These are phyloP conservation scores for Campoletis raptor DNA, from an alignment of 2,888 invertebrate species.

Conservation along the genomic window DNA sequence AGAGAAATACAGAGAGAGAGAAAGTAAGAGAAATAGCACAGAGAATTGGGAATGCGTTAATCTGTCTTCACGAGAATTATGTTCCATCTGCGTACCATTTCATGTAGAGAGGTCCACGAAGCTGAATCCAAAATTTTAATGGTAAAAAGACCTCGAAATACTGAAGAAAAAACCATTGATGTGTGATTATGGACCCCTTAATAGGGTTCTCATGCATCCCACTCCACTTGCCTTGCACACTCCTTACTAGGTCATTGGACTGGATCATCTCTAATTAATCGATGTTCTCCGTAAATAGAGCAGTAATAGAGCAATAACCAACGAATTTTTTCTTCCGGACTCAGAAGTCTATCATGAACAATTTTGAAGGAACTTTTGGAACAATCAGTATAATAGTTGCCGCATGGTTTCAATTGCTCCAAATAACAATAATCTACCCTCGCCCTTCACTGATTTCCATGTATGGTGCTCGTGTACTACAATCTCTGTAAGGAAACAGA, in stretches of 20 bases:
- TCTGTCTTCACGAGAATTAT: not conserved
- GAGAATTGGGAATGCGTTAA: not conserved
- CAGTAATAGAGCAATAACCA: no score
- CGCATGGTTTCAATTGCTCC: slow-evolving; percentile 25
- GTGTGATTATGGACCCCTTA: no score
- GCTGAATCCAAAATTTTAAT: not conserved
- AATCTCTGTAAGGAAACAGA: slow-evolving; percentile 7
- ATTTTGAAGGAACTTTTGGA: not conserved
- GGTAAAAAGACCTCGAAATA: not conserved
- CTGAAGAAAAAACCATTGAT: no score
- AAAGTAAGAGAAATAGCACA: not conserved
- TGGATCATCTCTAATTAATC: no score
- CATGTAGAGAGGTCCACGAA: not conserved
- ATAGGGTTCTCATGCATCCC: no score
- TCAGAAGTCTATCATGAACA: no score
- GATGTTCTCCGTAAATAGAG: no score
- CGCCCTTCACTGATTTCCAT: not conserved
- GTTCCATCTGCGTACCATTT: slow-evolving; percentile 30
- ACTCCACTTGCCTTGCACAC: no score
- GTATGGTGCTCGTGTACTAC: not conserved
- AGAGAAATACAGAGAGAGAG: not conserved
- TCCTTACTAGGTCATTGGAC: no score
- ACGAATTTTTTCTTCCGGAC: no score
- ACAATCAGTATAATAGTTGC: not conserved
- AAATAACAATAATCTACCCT: slow-evolving; percentile 56